Conservation (phyloP, 2,113 vertebrate genomes). For the Phylloscopus trochiloides region DNA sequence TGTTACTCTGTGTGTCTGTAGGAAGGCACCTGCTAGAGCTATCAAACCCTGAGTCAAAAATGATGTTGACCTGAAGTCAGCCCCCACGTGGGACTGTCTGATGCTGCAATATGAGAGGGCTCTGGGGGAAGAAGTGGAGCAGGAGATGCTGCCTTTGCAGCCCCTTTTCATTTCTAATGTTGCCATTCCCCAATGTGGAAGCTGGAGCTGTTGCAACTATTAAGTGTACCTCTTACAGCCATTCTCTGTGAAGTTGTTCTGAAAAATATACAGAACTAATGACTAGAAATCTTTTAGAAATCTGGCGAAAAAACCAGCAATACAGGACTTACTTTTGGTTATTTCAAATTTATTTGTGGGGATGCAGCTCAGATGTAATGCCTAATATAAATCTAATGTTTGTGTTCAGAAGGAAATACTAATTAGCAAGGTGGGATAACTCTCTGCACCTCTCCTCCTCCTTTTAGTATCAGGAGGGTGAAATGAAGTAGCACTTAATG, state of each 20-base stretch:
- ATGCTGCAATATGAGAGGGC: accelerated
- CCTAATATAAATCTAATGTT: background rate
- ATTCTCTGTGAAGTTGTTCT: background rate
- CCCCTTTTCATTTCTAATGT: background rate
- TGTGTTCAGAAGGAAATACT: background rate
- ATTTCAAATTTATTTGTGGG: background rate
- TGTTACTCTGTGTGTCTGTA: accelerated
- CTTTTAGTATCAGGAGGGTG: conserved; percentile 27
- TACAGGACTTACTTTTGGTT: background rate
- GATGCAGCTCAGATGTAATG: background rate
- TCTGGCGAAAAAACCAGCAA: background rate
- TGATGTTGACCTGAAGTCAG: background rate
- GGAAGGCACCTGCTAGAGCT: background rate
- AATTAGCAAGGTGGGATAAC: conserved; percentile 39
- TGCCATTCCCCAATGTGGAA: background rate
- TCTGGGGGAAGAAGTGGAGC: background rate
- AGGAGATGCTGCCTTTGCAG: background rate
- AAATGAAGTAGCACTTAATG: conserved; percentile 58
- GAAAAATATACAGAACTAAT: background rate
- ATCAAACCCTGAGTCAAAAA: background rate
- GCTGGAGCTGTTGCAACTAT: background rate
- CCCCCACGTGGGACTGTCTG: accelerated
- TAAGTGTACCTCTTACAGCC: background rate
- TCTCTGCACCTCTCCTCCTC: background rate
- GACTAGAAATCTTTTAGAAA: background rate